phyloP scores from a whole-genome alignment of 2,797 vertebrate genomes.

The Oophaga sylvatica region DNA sequence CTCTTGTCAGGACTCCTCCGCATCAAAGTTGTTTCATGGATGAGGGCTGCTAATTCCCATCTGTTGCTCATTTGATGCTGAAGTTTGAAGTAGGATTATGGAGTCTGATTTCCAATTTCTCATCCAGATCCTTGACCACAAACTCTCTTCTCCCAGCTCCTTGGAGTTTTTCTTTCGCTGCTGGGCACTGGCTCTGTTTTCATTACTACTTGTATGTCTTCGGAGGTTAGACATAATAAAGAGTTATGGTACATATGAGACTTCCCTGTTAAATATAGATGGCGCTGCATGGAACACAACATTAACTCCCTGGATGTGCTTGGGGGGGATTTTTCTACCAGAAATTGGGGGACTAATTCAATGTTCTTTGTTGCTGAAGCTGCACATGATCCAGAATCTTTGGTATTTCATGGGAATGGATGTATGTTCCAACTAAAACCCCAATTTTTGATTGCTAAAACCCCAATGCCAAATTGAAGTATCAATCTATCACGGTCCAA shows the following conservation, averaged over 20 bases:
- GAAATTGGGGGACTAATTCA: background rate
- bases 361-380: background rate
- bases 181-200: slow-evolving; percentile 18
- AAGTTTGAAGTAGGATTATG: background rate
- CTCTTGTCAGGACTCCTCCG: background rate
- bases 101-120: slow-evolving; percentile 27
- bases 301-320: slow-evolving; percentile 17
- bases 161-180: background rate
- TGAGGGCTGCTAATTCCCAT: slow-evolving; percentile 7
- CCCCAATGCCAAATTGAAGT: too few relatives aligned
- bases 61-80: slow-evolving; percentile 28
- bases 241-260: slow-evolving; percentile 29
- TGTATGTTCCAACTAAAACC: too few relatives aligned
- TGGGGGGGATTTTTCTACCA: background rate
- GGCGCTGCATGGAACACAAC: slow-evolving; percentile 20
- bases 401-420: too few relatives aligned
- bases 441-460: too few relatives aligned
- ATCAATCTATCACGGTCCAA: too few relatives aligned
- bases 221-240: slow-evolving; percentile 26
- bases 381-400: background rate
- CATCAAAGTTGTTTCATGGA: background rate
- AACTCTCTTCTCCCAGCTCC: slow-evolving; percentile 15
- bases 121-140: slow-evolving; percentile 27
- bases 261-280: slow-evolving; percentile 43
- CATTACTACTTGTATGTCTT: slow-evolving; percentile 10